Percentiles rank a stretch among this genome's conserved stretches.
phyloP scores from a whole-genome alignment of 2,888 invertebrate species.

The Ametastegia equiseti region DNA sequence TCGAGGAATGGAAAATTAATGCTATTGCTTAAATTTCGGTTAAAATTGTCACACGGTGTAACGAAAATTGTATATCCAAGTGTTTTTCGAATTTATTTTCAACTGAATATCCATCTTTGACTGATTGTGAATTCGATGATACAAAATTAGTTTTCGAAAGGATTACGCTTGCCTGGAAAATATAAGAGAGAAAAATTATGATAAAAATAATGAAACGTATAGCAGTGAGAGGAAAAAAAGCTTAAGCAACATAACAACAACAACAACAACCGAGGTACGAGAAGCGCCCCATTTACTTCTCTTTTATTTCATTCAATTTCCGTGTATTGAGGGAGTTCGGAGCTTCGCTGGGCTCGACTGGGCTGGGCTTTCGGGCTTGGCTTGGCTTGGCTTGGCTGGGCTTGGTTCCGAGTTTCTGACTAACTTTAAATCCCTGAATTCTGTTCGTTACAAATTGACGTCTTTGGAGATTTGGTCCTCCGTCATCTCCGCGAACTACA shows the following conservation, averaged over 20 bases:
- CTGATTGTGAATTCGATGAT: too few species aligned
- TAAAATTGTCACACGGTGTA: too few species aligned
- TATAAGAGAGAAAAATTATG: background rate
- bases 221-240: background rate
- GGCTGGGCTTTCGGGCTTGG: background rate
- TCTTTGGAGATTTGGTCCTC: slow-evolving; percentile 24
- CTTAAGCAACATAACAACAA: background rate
- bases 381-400: too few species aligned
- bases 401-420: background rate
- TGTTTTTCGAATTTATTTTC: too few species aligned
- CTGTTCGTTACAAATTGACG: slow-evolving; percentile 22
- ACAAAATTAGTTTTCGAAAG: background rate
- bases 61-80: too few species aligned
- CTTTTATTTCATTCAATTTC: background rate
- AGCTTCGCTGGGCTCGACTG: too few species aligned
- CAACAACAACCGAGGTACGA: too few species aligned
- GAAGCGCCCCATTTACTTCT: background rate
- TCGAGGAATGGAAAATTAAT: too few species aligned
- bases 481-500: slow-evolving; percentile 5
- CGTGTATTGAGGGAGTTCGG: background rate
- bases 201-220: background rate
- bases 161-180: background rate
- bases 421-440: slow-evolving; percentile 21
- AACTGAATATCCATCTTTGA: too few species aligned
- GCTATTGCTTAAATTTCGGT: too few species aligned